phyloP scores from a whole-genome alignment of 2,113 vertebrate species.

The Semnopithecus entellus region DNA sequence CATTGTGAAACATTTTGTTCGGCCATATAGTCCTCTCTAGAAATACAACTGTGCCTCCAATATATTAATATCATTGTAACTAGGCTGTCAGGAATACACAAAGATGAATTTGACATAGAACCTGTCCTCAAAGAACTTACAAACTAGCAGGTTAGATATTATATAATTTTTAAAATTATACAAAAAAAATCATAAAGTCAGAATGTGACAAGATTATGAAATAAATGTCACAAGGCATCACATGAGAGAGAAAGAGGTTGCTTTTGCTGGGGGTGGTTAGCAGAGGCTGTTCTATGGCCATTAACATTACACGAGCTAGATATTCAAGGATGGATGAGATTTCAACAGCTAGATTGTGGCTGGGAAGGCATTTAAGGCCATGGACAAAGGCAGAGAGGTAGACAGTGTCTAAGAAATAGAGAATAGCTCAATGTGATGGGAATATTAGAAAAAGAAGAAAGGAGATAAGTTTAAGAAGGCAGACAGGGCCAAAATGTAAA shows the following conservation, averaged over 20 bases:
- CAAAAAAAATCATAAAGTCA: not conserved
- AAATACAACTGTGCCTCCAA: constrained; percentile 3
- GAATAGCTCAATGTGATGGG: not conserved
- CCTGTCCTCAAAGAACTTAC: not conserved
- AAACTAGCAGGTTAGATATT: not conserved
- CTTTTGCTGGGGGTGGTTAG: not conserved
- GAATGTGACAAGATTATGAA: not conserved
- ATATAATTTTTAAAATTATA: not conserved
- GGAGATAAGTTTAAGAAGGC: not conserved
- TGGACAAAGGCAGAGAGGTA: not conserved
- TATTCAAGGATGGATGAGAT: not conserved
- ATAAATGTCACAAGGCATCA: not conserved
- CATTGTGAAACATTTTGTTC: constrained; percentile 40
- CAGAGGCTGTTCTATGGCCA: not conserved
- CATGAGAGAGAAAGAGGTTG: not conserved
- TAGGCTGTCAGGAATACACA: not conserved
- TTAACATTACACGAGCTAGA: not conserved
- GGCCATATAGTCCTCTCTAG: not conserved
- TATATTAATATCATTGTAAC: constrained; percentile 28
- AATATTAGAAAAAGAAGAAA: not conserved
- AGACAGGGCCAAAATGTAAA: not conserved
- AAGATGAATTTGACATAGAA: constrained; percentile 12
- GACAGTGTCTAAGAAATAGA: not conserved
- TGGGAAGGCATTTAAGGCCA: not conserved
- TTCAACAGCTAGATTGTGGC: not conserved